A percentile compares a stretch with the other conserved stretches of the same genome.
Conservation (phyloP, 2,888 invertebrate species). For the Drosophila mimetica region DNA sequence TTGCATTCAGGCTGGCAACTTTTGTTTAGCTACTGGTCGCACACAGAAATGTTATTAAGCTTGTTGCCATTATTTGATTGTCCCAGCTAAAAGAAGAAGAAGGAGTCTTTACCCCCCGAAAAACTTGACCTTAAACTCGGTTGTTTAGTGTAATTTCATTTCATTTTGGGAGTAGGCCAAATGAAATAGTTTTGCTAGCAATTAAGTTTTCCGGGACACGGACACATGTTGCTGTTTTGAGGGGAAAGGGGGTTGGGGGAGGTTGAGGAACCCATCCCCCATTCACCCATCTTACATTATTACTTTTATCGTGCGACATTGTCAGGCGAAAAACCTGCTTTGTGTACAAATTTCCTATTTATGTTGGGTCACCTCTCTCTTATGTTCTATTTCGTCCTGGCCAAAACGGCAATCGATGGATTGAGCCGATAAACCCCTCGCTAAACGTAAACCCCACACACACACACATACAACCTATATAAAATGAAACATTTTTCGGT, state of each 20-base stretch:
- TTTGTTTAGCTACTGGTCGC: conserved; percentile 19
- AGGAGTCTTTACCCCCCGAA: too few relatives aligned
- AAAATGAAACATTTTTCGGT: conserved; percentile 57
- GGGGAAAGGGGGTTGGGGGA: background rate
- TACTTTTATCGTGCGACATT: conserved; percentile 48
- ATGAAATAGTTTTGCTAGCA: conserved; percentile 35
- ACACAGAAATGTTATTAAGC: conserved; percentile 37
- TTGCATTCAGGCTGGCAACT: conserved; percentile 25
- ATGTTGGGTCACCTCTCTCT: conserved; percentile 27
- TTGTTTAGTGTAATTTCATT: conserved; percentile 48
- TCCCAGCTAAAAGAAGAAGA: conserved; percentile 10
- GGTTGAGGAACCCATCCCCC: background rate
- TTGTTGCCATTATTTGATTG: conserved; percentile 55
- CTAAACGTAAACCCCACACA: conserved; percentile 15
- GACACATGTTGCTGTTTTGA: conserved; percentile 37
- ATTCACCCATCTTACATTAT: conserved; percentile 18
- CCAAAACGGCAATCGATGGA: conserved; percentile 40
- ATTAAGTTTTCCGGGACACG: conserved; percentile 53
- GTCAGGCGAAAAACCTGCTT: conserved; percentile 48
- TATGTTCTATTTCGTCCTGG: background rate
- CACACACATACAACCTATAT: conserved; percentile 20
- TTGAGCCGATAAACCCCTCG: conserved; percentile 46
- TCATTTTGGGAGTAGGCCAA: conserved; percentile 31
- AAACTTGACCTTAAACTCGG: conserved; percentile 30
- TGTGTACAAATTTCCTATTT: conserved; percentile 66